phyloP scores from a whole-genome alignment of 2,888 invertebrate species.

The Amblyjoppa fuscipennis region DNA sequence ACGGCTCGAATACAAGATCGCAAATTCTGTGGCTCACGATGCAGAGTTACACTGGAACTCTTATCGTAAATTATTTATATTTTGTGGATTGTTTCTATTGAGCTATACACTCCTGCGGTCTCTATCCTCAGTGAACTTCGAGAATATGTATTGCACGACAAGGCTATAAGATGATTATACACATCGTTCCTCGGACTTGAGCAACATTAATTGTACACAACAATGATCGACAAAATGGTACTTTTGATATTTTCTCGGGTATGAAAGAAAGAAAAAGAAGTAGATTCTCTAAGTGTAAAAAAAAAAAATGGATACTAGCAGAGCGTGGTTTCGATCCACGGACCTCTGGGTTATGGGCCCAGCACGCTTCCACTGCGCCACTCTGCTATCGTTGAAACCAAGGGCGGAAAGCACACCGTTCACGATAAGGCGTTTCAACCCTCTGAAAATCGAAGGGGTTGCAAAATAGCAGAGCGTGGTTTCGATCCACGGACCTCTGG shows the following conservation, averaged over 20 bases:
- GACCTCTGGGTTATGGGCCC: too few species aligned
- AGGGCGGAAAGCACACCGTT: too few species aligned
- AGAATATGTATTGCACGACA: background rate
- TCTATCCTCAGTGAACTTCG: background rate
- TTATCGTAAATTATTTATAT: slow-evolving; percentile 52
- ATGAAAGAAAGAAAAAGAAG: slow-evolving; percentile 8
- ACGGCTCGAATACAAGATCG: background rate
- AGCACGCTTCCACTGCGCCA: too few species aligned
- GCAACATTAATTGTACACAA: slow-evolving; percentile 17
- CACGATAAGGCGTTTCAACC: too few species aligned
- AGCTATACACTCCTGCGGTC: background rate
- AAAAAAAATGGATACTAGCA: slow-evolving; percentile 48
- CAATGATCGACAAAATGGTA: background rate
- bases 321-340: too few species aligned
- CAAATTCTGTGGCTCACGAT: background rate
- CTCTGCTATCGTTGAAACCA: too few species aligned
- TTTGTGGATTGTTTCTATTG: slow-evolving; percentile 48
- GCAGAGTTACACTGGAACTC: background rate
- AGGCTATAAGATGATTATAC: slow-evolving; percentile 60
- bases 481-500: slow-evolving; percentile 83
- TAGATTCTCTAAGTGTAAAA: background rate
- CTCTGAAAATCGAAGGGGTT: too few species aligned
- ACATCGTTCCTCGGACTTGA: background rate
- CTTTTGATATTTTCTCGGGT: background rate
- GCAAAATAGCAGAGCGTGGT: slow-evolving; percentile 80